Conservation (phyloP, 2,888 invertebrate species). For the Drosophila koepferae region DNA sequence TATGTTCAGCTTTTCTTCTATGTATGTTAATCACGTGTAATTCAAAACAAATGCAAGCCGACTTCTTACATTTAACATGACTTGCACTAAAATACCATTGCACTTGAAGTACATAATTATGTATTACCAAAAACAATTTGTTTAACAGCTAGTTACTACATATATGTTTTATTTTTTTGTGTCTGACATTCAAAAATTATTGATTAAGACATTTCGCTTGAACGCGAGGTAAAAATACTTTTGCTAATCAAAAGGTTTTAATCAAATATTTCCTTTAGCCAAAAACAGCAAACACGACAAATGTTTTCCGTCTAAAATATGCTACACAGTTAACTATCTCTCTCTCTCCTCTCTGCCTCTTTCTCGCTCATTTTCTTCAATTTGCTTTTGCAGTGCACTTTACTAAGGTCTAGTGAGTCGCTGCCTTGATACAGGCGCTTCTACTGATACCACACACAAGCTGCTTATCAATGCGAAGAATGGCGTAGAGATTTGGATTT, state of each 20-base stretch:
- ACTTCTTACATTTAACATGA: background rate
- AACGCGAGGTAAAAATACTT: background rate
- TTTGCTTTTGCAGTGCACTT: constrained; percentile 31
- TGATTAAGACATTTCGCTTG: background rate
- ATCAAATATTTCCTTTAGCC: constrained; percentile 40
- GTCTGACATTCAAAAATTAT: constrained; percentile 3
- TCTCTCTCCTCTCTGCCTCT: background rate
- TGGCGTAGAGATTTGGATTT: constrained; percentile 48
- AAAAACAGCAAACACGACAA: constrained; percentile 44
- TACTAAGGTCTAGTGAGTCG: constrained; percentile 14
- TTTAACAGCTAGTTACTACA: background rate
- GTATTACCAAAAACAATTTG: background rate
- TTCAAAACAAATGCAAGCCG: background rate
- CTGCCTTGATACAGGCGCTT: constrained; percentile 17
- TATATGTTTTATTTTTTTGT: background rate
- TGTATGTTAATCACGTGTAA: background rate
- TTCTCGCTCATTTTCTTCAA: background rate
- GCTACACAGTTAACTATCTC: background rate
- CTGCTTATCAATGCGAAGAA: constrained; percentile 41
- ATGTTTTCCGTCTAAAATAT: constrained; percentile 19
- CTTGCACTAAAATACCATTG: background rate
- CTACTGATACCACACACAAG: constrained; percentile 27
- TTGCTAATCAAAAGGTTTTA: constrained; percentile 49
- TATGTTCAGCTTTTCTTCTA: background rate
- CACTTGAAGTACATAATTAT: background rate